Evolutionary conservation across 2,888 invertebrate species (phyloP).

Genomic region (Mamestra brassicae): DNA sequence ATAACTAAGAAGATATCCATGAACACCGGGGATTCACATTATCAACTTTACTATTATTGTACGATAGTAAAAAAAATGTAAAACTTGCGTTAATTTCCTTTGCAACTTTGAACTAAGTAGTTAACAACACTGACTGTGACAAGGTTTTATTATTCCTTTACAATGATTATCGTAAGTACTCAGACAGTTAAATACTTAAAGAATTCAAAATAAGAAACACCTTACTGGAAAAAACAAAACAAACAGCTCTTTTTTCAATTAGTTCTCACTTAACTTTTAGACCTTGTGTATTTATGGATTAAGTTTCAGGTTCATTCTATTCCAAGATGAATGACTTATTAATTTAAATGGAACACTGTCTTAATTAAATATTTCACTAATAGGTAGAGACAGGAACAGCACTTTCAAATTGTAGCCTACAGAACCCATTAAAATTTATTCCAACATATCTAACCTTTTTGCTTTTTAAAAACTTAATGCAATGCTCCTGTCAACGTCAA

Average conservation of each 20-base stretch:
- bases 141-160: background rate
- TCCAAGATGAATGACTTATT: background rate
- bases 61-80: background rate
- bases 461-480: conserved; percentile 80
- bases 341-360: no score
- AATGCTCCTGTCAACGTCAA: conserved; percentile 86
- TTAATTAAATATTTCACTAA: no score
- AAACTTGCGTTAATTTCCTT: background rate
- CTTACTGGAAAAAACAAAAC: background rate
- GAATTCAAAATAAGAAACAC: background rate
- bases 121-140: background rate
- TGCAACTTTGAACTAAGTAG: background rate
- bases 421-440: conserved; percentile 48
- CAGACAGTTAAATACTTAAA: background rate
- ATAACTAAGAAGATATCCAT: background rate
- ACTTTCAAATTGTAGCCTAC: conserved; percentile 12
- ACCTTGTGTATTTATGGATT: background rate
- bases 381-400: no score
- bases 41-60: background rate
- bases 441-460: conserved; percentile 24
- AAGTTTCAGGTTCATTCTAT: background rate
- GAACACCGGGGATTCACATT: background rate
- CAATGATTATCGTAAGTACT: no score
- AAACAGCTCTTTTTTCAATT: background rate
- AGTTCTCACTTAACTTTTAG: no score